These are phyloP conservation scores for Toxotes lorentzi DNA, from an alignment of 2,797 vertebrate species.

Conservation along the genomic window DNA sequence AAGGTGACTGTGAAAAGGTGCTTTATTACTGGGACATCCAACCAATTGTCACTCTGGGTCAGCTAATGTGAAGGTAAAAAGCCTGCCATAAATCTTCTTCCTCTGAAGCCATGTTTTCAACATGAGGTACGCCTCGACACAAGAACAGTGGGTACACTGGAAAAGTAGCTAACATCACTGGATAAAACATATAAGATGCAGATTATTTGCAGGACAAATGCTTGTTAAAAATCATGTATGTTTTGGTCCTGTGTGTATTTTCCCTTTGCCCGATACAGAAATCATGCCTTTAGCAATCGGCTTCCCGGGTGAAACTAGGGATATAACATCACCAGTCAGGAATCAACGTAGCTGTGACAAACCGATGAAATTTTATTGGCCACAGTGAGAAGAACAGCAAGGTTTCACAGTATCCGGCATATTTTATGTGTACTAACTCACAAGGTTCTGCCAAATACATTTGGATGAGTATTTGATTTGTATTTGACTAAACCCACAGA, in stretches of 20 bases:
- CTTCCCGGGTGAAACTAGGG: neutral
- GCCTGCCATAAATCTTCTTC: neutral
- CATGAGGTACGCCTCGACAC: neutral
- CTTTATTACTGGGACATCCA: conserved; percentile 21
- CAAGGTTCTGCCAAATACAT: neutral
- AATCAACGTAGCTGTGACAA: neutral
- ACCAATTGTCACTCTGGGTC: conserved; percentile 13
- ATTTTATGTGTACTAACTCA: neutral
- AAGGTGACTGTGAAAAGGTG: conserved; percentile 18
- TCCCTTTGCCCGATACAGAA: neutral
- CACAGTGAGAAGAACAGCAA: neutral
- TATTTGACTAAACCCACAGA: neutral
- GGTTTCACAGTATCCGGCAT: neutral
- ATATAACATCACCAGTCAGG: neutral
- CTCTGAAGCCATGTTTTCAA: neutral
- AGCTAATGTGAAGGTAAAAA: conserved; percentile 5
- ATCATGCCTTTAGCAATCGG: neutral
- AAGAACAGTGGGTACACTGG: neutral
- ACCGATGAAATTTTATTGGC: neutral
- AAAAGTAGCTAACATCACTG: neutral
- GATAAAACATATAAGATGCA: neutral
- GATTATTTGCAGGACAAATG: neutral
- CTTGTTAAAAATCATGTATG: neutral
- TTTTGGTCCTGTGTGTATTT: neutral
- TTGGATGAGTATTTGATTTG: neutral